Base-by-base conservation (phyloP, 2,113 vertebrate genomes). In the Phyllopteryx taeniolatus region DNA sequence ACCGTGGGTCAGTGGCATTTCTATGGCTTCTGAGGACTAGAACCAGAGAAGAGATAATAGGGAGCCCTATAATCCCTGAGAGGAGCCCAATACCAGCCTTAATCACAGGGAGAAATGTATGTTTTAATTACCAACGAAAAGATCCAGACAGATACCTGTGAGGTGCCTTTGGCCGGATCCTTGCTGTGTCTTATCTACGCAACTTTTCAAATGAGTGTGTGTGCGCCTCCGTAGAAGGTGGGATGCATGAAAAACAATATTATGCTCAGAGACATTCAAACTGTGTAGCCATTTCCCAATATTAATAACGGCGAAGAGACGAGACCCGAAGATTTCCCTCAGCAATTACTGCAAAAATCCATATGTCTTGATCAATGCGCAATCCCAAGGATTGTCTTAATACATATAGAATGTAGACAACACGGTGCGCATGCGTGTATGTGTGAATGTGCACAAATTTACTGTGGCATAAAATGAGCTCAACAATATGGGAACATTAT, bases 371-470 rank as follows among this genome's bases (percentile, higher is more conserved):
- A 93, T 92, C 91, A 92, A 92, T 94, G 91, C 79, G 89, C 91
- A 92, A 93, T 92, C 86, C 90, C 88, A 85, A 87, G 87, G 85
- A 92, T 92, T 93, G 91, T 92, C 86, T 92, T 92, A 91, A 92
- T 87, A 87, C 86, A 81, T 83, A 91, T 86, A 90, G 90, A 92
- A 91, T 89, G 91, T 88, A 85, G 83, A 89, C 84, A 74, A 83
- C 77, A 75, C 54, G 4, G 78, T 72, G 70, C 77, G 76, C 79
- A 79, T 87, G 85, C 75, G 83, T 74, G 72, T 77, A 75, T 81
- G 80, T 87, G 84, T 76, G 82, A 91, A 90, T 80, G 79, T 78
- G 84, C 77, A 74, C 82, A 72, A 82, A 87, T 90, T 79, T 84
- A 87, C 80, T 78, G 83, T 83, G 80, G 83, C n/a, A 59, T 88